Base-by-base conservation (phyloP, 2,888 invertebrate genomes). In the Apamea epomidion region DNA sequence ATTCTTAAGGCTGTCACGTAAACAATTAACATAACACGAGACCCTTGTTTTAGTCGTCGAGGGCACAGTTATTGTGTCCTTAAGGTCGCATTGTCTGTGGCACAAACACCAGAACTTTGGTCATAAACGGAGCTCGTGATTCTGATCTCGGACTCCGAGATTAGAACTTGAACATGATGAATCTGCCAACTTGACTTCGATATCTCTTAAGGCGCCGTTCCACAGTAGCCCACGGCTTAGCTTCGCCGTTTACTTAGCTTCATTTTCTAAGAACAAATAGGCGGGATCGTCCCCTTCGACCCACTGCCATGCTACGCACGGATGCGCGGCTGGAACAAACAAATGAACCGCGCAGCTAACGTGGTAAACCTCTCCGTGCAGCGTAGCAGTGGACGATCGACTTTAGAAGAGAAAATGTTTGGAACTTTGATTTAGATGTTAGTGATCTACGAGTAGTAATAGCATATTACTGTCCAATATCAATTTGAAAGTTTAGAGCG, bases 51-150 rank as follows among this genome's bases (percentile, higher is more conserved):
- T 92, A 93, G 90, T 85, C 88, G 83, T 86, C 86, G 76, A 60
- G 75, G 87, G 82, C 69, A 73, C 69, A 87, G 92, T 93, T 92
- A 91, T 93, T 91, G 91, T 87, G 90, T 88, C 90, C 90, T 91
- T 92, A 90, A 91, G 91, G 93, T 90, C 88, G 79, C 92, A 91
- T 93, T 93, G 93, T 92, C 91, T 91, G 90, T 83, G 90, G 92
- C 87, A 90, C 92, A 93, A 94, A 94, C 92, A 92, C 84, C 88
- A 82, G 87, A 95, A 95, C 92, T 95, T 95, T 92, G 86, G 87
- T 89, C 93, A 92, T 95, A 94, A 95, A 92, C 88, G 91, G 77
- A 83, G 88, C 87, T 88, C 92, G 91, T 92, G 91, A 90, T 84
- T 90, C 78, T 90, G 92, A 92, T 91, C 89, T 90, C 83, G 88